phyloP scores from a whole-genome alignment of 2,113 vertebrate species.

The Deroptyus accipitrinus region DNA sequence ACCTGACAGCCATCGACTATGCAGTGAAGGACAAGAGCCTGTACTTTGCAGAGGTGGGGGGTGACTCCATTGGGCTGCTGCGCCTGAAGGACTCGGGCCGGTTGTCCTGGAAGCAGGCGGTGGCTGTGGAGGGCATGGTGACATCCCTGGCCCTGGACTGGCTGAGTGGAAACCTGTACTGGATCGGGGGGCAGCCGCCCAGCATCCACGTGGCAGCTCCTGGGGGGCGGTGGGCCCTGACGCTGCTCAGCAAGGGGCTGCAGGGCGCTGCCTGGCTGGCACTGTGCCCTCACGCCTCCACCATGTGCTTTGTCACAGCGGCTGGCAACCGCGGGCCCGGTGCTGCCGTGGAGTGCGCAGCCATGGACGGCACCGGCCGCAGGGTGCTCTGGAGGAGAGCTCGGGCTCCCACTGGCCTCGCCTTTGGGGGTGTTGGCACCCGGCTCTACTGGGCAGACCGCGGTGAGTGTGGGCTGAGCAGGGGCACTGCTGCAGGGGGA shows the following conservation, averaged over 20 bases:
- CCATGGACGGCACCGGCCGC: constrained; percentile 83
- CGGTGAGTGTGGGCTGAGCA: constrained; percentile 60
- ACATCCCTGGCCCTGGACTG: constrained; percentile 86
- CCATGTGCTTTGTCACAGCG: constrained; percentile 80
- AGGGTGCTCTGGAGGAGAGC: constrained; percentile 78
- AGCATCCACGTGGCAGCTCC: constrained; percentile 77
- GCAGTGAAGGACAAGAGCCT: constrained; percentile 71
- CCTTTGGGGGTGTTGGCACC: constrained; percentile 74
- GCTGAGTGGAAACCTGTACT: constrained; percentile 88
- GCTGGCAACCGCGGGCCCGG: not conserved
- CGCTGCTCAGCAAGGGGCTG: constrained; percentile 72
- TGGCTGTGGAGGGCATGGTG: constrained; percentile 76
- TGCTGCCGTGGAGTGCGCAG: constrained; percentile 74
- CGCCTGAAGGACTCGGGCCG: constrained; percentile 72
- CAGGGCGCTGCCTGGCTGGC: constrained; percentile 72
- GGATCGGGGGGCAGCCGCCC: constrained; percentile 76
- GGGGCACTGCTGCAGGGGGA: fast-evolving
- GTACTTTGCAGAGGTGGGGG: constrained; percentile 77
- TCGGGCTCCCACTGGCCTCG: constrained; percentile 73
- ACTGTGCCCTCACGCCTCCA: constrained; percentile 77
- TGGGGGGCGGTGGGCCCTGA: constrained; percentile 47
- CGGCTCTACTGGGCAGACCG: constrained; percentile 87
- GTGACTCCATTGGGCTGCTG: constrained; percentile 73
- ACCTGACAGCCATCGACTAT: constrained; percentile 74
- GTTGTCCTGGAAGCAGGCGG: constrained; percentile 57